phyloP scores from a whole-genome alignment of 1,140 invertebrate species.

The Gyrodactylus salaris region DNA sequence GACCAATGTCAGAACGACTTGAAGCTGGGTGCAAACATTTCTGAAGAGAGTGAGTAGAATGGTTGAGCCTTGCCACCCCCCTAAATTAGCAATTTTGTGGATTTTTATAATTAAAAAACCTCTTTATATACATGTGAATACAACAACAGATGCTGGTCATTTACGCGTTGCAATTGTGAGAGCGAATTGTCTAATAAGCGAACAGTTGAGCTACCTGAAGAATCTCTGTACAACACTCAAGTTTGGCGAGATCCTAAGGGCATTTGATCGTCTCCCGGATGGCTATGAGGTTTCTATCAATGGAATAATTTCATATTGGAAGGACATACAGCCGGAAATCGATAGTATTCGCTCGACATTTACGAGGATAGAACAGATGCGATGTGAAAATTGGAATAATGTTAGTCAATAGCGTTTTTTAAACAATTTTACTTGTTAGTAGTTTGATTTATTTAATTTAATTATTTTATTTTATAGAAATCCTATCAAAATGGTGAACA shows the following conservation, averaged over 20 bases:
- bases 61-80: too few relatives aligned
- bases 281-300: background rate
- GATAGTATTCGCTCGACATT: background rate
- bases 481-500: too few relatives aligned
- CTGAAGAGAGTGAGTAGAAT: background rate
- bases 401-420: too few relatives aligned
- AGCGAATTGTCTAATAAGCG: background rate
- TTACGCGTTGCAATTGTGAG: background rate
- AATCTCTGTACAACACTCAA: background rate
- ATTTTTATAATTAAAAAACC: too few relatives aligned
- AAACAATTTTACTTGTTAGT: too few relatives aligned
- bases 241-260: background rate
- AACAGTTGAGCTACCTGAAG: background rate
- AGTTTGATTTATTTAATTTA: too few relatives aligned
- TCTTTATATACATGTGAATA: too few relatives aligned
- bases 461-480: too few relatives aligned
- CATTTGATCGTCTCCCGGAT: background rate
- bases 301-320: background rate
- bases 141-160: background rate
- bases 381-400: background rate
- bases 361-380: background rate
- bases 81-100: too few relatives aligned
- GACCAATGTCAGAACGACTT: background rate
- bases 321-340: background rate
- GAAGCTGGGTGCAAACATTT: background rate